Evolutionary conservation across 2,888 invertebrate genomes (phyloP).

Genomic region (Thereva nobilitata): DNA sequence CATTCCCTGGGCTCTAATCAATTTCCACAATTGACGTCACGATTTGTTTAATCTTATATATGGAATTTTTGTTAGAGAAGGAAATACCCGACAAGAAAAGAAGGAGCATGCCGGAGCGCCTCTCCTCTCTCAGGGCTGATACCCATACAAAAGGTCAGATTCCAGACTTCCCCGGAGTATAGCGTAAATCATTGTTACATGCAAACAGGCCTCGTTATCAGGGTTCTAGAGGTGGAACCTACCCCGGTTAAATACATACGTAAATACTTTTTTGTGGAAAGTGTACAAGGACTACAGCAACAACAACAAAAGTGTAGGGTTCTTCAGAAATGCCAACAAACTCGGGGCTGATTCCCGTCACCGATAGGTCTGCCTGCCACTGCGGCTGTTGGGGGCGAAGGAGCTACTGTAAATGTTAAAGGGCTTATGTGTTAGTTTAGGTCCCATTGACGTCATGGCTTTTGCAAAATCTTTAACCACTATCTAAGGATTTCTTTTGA

Average conservation of each 20-base stretch:
- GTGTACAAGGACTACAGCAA: background rate
- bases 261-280: background rate
- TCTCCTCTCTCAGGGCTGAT: background rate
- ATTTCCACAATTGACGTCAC: background rate
- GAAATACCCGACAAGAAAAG: background rate
- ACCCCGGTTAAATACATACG: background rate
- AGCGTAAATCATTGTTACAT: conserved; percentile 1
- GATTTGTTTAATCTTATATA: background rate
- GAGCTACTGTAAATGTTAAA: background rate
- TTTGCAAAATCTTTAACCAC: background rate
- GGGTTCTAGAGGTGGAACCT: background rate
- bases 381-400: background rate
- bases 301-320: conserved; percentile 1
- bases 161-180: conserved; percentile 4
- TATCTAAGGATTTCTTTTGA: background rate
- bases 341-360: conserved; percentile 1
- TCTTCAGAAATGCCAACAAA: conserved; percentile 8
- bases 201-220: conserved; percentile 1
- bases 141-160: conserved; percentile 3
- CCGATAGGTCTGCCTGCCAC: background rate
- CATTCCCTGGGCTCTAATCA: background rate
- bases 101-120: background rate
- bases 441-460: conserved; percentile 17
- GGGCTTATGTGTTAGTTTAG: conserved; percentile 1
- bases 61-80: too few species aligned